phyloP scores from a whole-genome alignment of 2,797 vertebrate genomes.

The Benthosema pterotum region DNA sequence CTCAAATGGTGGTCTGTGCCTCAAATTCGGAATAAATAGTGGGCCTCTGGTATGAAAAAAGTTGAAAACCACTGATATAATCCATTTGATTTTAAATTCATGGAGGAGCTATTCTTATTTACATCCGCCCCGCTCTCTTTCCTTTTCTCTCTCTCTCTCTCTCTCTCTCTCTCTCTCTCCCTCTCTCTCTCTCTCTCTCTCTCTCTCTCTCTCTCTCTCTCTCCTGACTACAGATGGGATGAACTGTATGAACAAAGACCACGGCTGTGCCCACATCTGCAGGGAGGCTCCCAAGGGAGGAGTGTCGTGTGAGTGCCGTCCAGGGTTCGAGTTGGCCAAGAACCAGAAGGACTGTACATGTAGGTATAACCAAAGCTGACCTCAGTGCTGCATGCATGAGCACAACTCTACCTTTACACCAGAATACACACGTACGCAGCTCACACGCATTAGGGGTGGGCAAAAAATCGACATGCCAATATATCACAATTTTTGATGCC shows the following conservation, averaged over 20 bases:
- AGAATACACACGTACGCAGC: neutral
- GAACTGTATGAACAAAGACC: conserved; percentile 99
- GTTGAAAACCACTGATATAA: too few species aligned
- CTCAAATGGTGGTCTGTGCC: too few species aligned
- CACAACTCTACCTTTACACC: neutral
- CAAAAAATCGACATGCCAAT: too few species aligned
- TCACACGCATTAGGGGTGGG: too few species aligned
- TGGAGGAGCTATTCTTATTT: neutral
- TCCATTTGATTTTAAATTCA: too few species aligned
- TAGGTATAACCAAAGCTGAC: conserved; percentile 78
- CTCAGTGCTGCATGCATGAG: too few species aligned
- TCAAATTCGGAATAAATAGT: too few species aligned
- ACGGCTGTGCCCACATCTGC: conserved; percentile 98
- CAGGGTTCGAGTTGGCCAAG: conserved; percentile 95
- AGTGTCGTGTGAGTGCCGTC: conserved; percentile 96
- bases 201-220: conserved; percentile 48
- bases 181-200: conserved; percentile 29
- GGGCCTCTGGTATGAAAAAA: too few species aligned
- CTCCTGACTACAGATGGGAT: conserved; percentile 74
- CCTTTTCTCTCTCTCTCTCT: neutral
- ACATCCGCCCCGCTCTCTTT: neutral
- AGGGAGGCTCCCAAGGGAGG: conserved; percentile 96
- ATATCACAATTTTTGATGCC: too few species aligned
- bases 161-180: neutral
- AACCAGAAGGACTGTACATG: conserved; percentile 98